These are phyloP conservation scores for Uropetala carovei DNA, from an alignment of 2,888 invertebrate species.

Conservation along the genomic window DNA sequence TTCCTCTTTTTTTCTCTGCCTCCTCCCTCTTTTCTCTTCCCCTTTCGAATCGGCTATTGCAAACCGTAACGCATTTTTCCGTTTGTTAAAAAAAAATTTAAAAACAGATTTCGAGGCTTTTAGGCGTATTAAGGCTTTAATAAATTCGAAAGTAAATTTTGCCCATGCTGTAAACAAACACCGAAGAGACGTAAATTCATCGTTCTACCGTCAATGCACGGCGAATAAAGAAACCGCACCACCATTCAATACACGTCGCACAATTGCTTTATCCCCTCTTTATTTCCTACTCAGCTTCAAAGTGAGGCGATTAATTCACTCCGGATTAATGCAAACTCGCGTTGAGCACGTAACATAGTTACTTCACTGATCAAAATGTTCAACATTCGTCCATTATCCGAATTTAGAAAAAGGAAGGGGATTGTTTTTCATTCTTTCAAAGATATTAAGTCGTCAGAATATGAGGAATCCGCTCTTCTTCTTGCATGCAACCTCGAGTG, in stretches of 20 bases:
- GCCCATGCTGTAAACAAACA: background rate
- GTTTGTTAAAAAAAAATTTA: too few relatives aligned
- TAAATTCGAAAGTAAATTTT: background rate
- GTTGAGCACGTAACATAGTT: background rate
- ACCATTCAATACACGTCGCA: background rate
- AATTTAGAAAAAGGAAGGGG: background rate
- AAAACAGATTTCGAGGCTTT: background rate
- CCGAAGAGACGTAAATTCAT: background rate
- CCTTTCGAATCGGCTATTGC: background rate
- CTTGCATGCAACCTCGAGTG: background rate
- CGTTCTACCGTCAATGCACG: background rate
- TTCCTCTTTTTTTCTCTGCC: background rate
- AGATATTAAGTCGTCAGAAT: background rate
- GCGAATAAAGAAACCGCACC: constrained; percentile 22
- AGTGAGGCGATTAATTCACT: background rate
- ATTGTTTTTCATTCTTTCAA: background rate
- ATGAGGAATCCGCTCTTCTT: background rate
- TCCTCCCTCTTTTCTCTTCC: background rate
- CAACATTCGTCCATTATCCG: background rate
- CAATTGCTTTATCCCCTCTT: background rate
- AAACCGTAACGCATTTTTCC: too few relatives aligned
- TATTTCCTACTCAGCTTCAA: background rate
- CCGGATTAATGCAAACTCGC: background rate
- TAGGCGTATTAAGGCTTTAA: background rate
- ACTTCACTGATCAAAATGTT: background rate